Evolutionary conservation across 2,797 vertebrate species (phyloP), one percentile per base, ranked within the genome.

Genomic region (Centroberyx gerrardi): DNA sequence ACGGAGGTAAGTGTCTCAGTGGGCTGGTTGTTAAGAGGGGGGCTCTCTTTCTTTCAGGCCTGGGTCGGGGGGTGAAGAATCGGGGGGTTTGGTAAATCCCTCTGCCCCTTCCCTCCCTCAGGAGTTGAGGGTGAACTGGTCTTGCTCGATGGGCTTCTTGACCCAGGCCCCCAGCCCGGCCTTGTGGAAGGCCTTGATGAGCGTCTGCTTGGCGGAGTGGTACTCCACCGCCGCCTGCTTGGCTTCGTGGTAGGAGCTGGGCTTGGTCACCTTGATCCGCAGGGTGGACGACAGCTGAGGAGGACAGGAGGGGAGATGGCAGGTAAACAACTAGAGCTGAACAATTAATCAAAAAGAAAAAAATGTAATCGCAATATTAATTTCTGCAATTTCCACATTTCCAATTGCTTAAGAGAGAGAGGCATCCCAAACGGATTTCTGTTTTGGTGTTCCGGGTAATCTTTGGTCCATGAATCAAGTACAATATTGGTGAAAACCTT

Each of bases 131-230:
- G 96, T 96, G 94, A 99, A 99, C 93, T 99, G 98, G 95, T 99
- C 98, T 94, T 99, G 98, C 90, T 99, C 98, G 1, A 96, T 97
- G 81, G 98, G 98, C 82, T 99, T 99, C 90, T 99, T 97, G 87
- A 99, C 97, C 98, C 98, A 99, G 85, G 97, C 97, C 28, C 98
- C 98, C 51, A 99, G 95, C 59, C 97, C 97, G 0, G 97, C 96
- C 94, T 98, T 99, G 93, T 98, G 93, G 94, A 99, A 99, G 56
- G 97, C 97, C 87, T 96, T 97, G 88, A 99, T 97, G 91, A 99
- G 96, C 18, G 96, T 93, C 71, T 96, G 94, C 93, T 99, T 99
- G 85, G 98, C 98, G 3, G 93, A 90, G 87, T 99, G 98, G 90
- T 99, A 99, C 90, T 99, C 97, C 38, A 84, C 58, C 4, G 97